Conservation (phyloP, 2,797 vertebrate species). For the Danio albolineatus region DNA sequence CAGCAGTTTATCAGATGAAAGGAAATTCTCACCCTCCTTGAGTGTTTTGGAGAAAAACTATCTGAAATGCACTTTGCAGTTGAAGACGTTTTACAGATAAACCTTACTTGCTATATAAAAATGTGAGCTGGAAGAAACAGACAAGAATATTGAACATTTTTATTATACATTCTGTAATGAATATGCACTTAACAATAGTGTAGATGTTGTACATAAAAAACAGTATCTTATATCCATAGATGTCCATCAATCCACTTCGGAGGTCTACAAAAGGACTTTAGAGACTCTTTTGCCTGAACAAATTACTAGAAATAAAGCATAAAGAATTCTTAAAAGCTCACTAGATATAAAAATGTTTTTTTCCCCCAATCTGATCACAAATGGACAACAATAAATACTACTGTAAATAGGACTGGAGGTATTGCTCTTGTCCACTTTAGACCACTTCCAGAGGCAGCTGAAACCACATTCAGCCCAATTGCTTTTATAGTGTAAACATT, state of each 20-base stretch:
- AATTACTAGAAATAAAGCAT: no score
- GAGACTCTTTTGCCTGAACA: background rate
- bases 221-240: background rate
- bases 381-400: no score
- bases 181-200: background rate
- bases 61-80: slow-evolving; percentile 7
- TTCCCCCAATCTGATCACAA: no score
- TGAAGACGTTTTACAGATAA: background rate
- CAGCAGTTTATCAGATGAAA: slow-evolving; percentile 34
- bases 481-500: no score
- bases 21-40: background rate
- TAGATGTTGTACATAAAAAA: no score
- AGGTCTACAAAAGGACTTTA: background rate
- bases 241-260: background rate
- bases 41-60: background rate
- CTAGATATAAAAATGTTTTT: no score
- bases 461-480: no score
- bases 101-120: background rate
- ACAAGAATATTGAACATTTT: background rate
- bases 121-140: background rate
- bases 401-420: no score
- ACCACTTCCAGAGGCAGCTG: no score
- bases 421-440: no score
- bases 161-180: background rate
- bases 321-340: background rate